Evolutionary conservation across 2,113 vertebrate genomes (phyloP).

Genomic region (Platycercus adscitus): DNA sequence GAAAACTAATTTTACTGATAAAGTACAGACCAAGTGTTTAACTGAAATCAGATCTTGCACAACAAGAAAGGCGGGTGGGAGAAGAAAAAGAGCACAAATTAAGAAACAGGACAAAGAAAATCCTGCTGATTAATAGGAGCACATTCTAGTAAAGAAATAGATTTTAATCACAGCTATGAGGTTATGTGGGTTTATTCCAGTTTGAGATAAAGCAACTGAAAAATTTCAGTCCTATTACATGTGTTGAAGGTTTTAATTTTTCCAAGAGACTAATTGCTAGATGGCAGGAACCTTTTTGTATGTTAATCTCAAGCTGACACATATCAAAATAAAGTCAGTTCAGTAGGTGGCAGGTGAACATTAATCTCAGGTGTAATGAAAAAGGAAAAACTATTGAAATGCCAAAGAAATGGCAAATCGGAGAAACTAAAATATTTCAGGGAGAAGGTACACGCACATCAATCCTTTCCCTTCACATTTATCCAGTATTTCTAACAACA

Average conservation of each 20-base stretch:
- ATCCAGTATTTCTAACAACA: not conserved
- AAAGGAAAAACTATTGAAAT: not conserved
- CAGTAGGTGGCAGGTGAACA: not conserved
- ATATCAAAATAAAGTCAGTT: not conserved
- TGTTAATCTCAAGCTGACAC: not conserved
- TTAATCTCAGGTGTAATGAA: not conserved
- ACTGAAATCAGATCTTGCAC: conserved; percentile 51
- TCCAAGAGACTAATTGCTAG: not conserved
- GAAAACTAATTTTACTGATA: not conserved
- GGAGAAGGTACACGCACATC: not conserved
- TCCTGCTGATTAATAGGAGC: not conserved
- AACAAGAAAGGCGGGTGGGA: not conserved
- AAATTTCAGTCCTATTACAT: not conserved
- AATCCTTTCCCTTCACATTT: not conserved
- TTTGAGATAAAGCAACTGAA: not conserved
- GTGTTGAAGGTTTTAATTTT: not conserved
- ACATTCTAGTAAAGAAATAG: conserved; percentile 10
- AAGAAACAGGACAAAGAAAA: conserved; percentile 38
- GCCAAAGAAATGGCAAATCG: not conserved
- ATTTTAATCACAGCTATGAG: conserved; percentile 18
- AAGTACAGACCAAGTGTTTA: conserved; percentile 26
- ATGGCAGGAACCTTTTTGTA: not conserved
- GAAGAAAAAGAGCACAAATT: not conserved
- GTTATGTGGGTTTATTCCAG: conserved; percentile 31
- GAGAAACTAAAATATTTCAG: not conserved